Conservation (phyloP, 2,888 invertebrate genomes). For the Hetaerina titia region DNA sequence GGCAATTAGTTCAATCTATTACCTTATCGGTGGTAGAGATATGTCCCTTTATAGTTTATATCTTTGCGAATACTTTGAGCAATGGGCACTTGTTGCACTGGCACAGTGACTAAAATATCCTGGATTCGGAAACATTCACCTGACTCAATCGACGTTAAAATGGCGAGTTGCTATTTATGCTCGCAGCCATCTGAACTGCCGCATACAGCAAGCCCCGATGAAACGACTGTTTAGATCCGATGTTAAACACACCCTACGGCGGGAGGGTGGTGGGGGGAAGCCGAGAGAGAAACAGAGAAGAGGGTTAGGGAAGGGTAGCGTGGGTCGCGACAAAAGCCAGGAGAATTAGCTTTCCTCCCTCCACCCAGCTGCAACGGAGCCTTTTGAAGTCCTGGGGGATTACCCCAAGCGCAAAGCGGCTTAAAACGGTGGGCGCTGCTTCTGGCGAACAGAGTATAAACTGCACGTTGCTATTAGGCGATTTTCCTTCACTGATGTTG, state of each 20-base stretch:
- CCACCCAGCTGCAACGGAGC: not conserved
- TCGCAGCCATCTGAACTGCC: not conserved
- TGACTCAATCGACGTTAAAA: constrained; percentile 15
- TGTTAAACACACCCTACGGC: not conserved
- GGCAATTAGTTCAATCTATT: not conserved
- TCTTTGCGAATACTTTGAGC: not conserved
- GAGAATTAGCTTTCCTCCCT: not conserved
- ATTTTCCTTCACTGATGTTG: not conserved
- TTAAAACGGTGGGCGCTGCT: not conserved
- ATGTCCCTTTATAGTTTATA: not conserved
- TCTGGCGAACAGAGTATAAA: not conserved
- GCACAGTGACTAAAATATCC: not conserved
- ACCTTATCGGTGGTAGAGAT: not conserved
- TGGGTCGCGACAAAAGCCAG: not conserved
- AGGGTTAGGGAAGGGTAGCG: not conserved
- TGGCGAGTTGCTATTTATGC: not conserved
- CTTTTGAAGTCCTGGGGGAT: constrained; percentile 21
- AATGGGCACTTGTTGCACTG: not conserved
- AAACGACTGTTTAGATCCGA: not conserved
- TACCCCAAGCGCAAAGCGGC: not conserved
- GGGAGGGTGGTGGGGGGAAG: not conserved
- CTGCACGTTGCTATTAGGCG: not conserved
- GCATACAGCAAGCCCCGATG: not conserved
- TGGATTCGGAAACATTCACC: not conserved
- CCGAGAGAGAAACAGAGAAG: not conserved